Evolutionary conservation across 2,888 invertebrate genomes (phyloP), one percentile per base, ranked within the genome.

Genomic region (Lasioglossum morio): DNA sequence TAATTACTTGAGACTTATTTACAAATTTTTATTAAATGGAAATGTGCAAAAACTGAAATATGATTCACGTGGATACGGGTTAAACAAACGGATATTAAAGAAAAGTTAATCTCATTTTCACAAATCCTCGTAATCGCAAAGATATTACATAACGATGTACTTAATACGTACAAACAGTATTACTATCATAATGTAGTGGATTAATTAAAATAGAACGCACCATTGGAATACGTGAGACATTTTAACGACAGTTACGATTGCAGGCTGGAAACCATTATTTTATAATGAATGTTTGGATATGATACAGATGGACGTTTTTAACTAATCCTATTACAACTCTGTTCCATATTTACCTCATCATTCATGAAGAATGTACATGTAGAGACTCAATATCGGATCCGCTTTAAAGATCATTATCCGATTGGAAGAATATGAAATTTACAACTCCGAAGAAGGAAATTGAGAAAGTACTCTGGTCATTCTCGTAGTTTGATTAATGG

Each of bases 401-500:
- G 23, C 10, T 23, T 37, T 40, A 23, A 69, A 30, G 23, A 46
- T 23, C 16, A 53, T 37, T 40, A 16, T 43, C n/a, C 30, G 60
- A 60, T 57, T 10, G n/a, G n/a, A 30, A 57, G 60, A 48, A 27
- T 48, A 72, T 16, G 46, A 48, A 70, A 57, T 69, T 30, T 27
- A 19, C 30, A 34, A 46, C 43, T 23, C 10, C n/a, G 53, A 78
- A 27, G 82, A 34, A 75, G 66, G 73, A 69, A 81, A 70, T 77
- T 60, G 69, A 75, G 82, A 82, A 53, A 46, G 46, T 63, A 72
- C 16, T 69, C 57, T 46, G 78, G 79, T 57, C 82, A 75, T 82
- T 70, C 77, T 53, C 19, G 27, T 23, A 48, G 66, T 57, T 88
- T 88, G 88, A 88, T 88, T 88, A 88, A 88, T 88, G 86, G 77